Evolutionary conservation across 2,113 vertebrate genomes (phyloP), one percentile per base, ranked within the genome.

Genomic region (Panthera tigris): DNA sequence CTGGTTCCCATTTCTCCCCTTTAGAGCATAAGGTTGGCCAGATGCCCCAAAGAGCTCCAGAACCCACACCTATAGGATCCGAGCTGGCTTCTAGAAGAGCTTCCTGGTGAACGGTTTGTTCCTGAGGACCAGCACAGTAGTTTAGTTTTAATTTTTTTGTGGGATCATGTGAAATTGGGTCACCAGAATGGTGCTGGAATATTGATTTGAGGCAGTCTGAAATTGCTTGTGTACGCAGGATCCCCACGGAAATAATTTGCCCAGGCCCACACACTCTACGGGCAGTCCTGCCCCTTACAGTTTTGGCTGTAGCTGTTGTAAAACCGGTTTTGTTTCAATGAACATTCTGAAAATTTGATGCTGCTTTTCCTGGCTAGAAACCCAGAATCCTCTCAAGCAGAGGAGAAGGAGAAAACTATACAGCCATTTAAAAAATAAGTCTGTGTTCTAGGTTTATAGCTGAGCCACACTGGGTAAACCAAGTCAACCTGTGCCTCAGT

Each of bases 241-340:
- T 12, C n/a, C 65, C 63, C 57, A 23, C 21, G 4, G 14, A 79
- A n/a, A 63, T 6, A 5, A 33, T 27, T 52, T 45, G 10, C 66
- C 50, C 25, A 39, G 65, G 39, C 33, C 68, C n/a, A 52, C 45
- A 48, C 31, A 11, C 18, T 13, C 23, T 1, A 8, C 14, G 12
- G 27, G 12, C 15, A 5, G 7, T 41, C 57, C 45, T 11, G 55
- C 27, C 48, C 23, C 29, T 31, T 23, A 10, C 0, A 15, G 23
- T 1, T 13, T 27, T 13, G 18, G 33, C 41, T 16, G 4, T 4
- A 36, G 36, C 31, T 3, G 0, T 4, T 4, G 13, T 1, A 2
- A 14, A n/a, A 1, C 41, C 8, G 3, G 13, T 39, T 76, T 31
- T 23, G 55, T 80, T 57, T 39, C 25, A 12, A 41, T 69, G 21